Conservation (phyloP, 2,888 invertebrate species). For the Arge pagana region DNA sequence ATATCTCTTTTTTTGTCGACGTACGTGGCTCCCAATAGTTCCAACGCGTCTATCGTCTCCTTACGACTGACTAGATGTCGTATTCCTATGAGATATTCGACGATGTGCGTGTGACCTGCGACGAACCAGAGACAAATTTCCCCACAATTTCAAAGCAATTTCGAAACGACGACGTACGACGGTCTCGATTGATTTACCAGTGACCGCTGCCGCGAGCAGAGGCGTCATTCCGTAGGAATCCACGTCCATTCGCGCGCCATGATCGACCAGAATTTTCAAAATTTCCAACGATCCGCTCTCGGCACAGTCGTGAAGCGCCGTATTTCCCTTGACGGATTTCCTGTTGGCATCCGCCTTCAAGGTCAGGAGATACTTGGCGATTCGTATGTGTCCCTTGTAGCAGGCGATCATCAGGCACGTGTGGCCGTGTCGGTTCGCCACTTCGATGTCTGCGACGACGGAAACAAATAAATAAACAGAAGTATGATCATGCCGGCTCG, state of each 20-base stretch:
- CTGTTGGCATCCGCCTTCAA: slow-evolving; percentile 91
- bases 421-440: slow-evolving; percentile 94
- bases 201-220: slow-evolving; percentile 87
- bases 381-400: slow-evolving; percentile 91
- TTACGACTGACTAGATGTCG: slow-evolving; percentile 73
- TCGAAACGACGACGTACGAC: neutral
- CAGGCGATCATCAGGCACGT: slow-evolving; percentile 98
- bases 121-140: too few species aligned
- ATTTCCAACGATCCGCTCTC: slow-evolving; percentile 94
- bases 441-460: slow-evolving; percentile 87
- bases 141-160: too few species aligned
- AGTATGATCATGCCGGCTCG: too few species aligned
- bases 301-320: slow-evolving; percentile 97
- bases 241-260: slow-evolving; percentile 91
- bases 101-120: slow-evolving; percentile 85
- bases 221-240: slow-evolving; percentile 98
- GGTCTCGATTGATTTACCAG: too few species aligned
- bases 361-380: slow-evolving; percentile 86
- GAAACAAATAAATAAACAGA: too few species aligned
- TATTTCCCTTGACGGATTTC: slow-evolving; percentile 91
- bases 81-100: slow-evolving; percentile 79
- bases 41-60: slow-evolving; percentile 87
- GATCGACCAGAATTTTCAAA: slow-evolving; percentile 82
- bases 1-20: slow-evolving; percentile 97
- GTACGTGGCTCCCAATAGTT: slow-evolving; percentile 90